These are phyloP conservation scores for Fulica atra DNA, from an alignment of 2,113 vertebrate genomes.

Conservation along the genomic window DNA sequence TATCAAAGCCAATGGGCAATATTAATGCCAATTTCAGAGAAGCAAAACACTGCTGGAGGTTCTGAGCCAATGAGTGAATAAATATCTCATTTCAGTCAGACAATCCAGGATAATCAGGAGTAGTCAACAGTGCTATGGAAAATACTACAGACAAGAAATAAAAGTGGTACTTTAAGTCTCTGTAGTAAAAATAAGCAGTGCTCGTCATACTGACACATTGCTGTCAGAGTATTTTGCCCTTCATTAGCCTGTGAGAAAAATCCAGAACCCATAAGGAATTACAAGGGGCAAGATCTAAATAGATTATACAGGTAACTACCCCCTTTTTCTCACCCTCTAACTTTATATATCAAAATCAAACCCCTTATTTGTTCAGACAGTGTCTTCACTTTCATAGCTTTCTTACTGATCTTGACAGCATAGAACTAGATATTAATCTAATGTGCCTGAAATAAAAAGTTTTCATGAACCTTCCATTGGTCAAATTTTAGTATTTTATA, in stretches of 20 bases:
- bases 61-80: slow-evolving; percentile 42
- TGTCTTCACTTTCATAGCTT: neutral
- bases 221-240: neutral
- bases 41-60: slow-evolving; percentile 29
- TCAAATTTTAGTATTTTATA: neutral
- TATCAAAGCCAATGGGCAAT: slow-evolving; percentile 64
- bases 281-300: neutral
- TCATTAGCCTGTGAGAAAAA: slow-evolving; percentile 29
- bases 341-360: neutral
- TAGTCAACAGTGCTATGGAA: slow-evolving; percentile 4
- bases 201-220: neutral
- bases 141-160: slow-evolving; percentile 20
- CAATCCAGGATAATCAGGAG: slow-evolving; percentile 39
- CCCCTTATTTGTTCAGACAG: neutral
- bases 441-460: neutral
- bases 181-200: neutral
- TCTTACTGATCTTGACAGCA: neutral
- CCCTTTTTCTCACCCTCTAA: neutral
- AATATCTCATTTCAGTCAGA: slow-evolving; percentile 50
- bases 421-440: neutral
- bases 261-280: slow-evolving; percentile 16
- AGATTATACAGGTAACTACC: neutral
- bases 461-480: neutral
- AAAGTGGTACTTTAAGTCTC: neutral
- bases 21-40: slow-evolving; percentile 51